A percentile compares a stretch with the other conserved stretches of the same genome.
phyloP scores from a whole-genome alignment of 2,888 invertebrate genomes.

The Morinoia aosen region DNA sequence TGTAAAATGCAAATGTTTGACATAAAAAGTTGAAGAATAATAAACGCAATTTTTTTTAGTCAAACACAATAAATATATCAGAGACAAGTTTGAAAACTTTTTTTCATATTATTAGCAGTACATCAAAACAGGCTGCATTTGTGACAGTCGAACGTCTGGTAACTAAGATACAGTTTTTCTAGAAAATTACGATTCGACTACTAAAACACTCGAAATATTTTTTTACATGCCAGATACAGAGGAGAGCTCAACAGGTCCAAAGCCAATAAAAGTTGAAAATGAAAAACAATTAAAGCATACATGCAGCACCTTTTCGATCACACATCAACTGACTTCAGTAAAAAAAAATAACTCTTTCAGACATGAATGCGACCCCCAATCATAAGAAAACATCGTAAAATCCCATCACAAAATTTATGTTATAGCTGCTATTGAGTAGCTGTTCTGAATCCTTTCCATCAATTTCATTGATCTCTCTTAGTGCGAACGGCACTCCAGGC shows the following conservation, averaged over 20 bases:
- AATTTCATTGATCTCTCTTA: no score
- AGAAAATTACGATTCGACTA: not conserved
- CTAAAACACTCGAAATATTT: not conserved
- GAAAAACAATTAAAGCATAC: not conserved
- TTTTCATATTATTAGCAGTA: not conserved
- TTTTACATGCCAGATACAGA: no score
- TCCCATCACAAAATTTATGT: not conserved
- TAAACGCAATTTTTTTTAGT: not conserved
- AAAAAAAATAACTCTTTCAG: not conserved
- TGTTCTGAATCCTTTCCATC: no score
- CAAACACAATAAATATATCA: not conserved
- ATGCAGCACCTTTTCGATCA: not conserved
- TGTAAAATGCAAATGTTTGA: not conserved
- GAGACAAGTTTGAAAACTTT: not conserved
- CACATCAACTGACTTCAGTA: not conserved
- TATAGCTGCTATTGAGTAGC: not conserved
- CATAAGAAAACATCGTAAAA: not conserved
- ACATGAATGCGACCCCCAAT: not conserved
- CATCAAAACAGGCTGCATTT: not conserved
- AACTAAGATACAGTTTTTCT: not conserved
- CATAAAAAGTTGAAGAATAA: not conserved
- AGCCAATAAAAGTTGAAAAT: not conserved
- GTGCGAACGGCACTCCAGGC: no score
- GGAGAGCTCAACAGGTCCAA: no score
- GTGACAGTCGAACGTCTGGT: not conserved